Percentiles rank a stretch among this genome's conserved stretches.
phyloP scores from a whole-genome alignment of 1,140 invertebrate species.

The Oryctes rhinoceros region DNA sequence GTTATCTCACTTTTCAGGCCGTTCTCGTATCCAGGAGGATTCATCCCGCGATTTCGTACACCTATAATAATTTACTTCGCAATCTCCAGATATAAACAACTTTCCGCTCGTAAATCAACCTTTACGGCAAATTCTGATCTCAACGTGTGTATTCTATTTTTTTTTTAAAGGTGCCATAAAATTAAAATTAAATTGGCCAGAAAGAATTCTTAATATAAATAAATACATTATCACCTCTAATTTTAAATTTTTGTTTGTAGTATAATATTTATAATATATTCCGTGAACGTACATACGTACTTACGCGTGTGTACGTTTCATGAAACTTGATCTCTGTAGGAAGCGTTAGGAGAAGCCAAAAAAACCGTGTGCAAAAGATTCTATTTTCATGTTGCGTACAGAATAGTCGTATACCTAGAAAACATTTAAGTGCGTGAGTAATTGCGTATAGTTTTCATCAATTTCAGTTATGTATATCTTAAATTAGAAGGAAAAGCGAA shows the following conservation, averaged over 20 bases:
- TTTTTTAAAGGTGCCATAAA: neutral
- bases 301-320: neutral
- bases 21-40: no score
- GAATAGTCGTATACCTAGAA: neutral
- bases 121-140: neutral
- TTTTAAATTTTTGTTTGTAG: constrained; percentile 19
- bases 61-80: neutral
- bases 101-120: neutral
- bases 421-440: neutral
- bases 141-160: neutral
- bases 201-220: constrained; percentile 3
- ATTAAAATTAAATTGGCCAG: neutral
- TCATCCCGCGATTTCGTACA: no score
- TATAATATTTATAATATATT: neutral
- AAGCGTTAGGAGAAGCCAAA: neutral
- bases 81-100: neutral
- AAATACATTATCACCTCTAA: constrained; percentile 1
- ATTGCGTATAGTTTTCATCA: constrained; percentile 3
- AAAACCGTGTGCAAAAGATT: constrained; percentile 22
- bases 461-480: neutral
- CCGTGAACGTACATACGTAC: neutral
- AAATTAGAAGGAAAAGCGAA: neutral
- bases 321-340: constrained; percentile 5
- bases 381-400: neutral
- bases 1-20: no score